Evolutionary conservation across 1,140 invertebrate genomes (phyloP).

Genomic region (Tenebrio molitor): DNA sequence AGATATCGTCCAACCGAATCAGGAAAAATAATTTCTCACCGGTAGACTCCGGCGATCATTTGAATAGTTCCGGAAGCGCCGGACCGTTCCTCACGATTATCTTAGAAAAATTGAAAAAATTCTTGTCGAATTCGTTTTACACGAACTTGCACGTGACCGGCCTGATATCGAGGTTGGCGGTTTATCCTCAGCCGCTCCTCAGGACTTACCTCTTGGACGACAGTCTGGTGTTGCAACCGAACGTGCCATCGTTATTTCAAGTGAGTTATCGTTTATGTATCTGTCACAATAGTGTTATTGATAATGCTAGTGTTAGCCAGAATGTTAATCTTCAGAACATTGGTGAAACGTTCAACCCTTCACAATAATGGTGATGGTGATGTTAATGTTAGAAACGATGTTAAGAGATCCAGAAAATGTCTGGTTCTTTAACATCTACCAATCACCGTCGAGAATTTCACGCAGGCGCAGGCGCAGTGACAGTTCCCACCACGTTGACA

Average conservation of each 20-base stretch:
- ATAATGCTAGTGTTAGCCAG: too few species aligned
- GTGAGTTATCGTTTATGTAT: constrained; percentile 70
- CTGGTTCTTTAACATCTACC: too few species aligned
- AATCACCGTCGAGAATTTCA: too few species aligned
- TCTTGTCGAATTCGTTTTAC: constrained; percentile 88
- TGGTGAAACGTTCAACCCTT: too few species aligned
- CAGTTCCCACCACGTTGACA: too few species aligned
- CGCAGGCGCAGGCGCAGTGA: too few species aligned
- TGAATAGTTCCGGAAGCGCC: constrained; percentile 62
- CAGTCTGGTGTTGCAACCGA: constrained; percentile 88
- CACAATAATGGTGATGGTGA: too few species aligned
- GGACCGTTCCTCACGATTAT: constrained; percentile 89
- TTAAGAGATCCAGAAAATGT: too few species aligned
- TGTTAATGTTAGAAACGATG: too few species aligned
- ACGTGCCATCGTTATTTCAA: constrained; percentile 91
- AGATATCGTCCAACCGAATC: constrained; percentile 62
- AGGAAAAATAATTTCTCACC: constrained; percentile 45
- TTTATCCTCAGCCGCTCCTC: constrained; percentile 90
- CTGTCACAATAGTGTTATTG: too few species aligned
- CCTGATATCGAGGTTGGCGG: constrained; percentile 86
- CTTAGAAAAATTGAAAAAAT: constrained; percentile 85
- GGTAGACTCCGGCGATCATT: constrained; percentile 52
- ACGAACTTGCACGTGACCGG: constrained; percentile 92
- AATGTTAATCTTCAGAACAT: too few species aligned
- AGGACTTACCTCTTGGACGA: constrained; percentile 90